Conservation (phyloP, 2,113 vertebrate species). For the Puffinus mauretanicus region DNA sequence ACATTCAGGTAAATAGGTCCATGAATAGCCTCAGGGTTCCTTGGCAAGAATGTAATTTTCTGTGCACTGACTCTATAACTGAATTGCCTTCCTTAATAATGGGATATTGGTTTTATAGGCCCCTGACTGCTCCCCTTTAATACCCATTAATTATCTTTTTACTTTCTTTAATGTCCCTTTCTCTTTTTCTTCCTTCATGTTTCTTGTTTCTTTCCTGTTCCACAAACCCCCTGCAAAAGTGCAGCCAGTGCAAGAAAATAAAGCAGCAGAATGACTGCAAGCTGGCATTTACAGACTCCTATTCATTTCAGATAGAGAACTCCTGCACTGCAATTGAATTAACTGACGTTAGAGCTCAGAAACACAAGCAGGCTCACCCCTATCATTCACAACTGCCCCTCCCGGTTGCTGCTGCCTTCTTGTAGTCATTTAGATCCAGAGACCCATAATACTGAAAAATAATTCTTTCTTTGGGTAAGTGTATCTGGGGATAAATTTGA, state of each 20-base stretch:
- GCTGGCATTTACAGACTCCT: not conserved
- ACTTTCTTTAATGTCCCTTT: not conserved
- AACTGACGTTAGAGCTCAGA: not conserved
- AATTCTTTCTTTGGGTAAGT: not conserved
- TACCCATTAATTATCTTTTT: conserved; percentile 17
- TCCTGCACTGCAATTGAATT: not conserved
- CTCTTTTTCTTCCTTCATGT: not conserved
- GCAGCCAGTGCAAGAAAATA: not conserved
- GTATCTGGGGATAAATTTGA: not conserved
- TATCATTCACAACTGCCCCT: not conserved
- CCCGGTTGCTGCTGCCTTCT: not conserved
- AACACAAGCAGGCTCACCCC: not conserved
- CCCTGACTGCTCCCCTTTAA: not conserved
- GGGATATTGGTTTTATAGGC: conserved; percentile 3
- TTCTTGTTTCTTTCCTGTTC: not conserved
- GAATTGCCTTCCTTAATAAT: conserved; percentile 39
- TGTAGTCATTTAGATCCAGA: not conserved
- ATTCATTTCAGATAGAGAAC: not conserved
- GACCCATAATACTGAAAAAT: not conserved
- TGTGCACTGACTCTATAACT: conserved; percentile 30
- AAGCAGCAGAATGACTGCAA: not conserved
- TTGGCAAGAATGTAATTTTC: conserved; percentile 29
- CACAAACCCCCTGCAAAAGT: not conserved
- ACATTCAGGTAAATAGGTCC: conserved; percentile 3
- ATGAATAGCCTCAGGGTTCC: conserved; percentile 4